Percentiles rank a stretch among this genome's conserved stretches.
These are phyloP conservation scores for Bergia puertoricense DNA, from an alignment of 92 coral and sea anemone genomes.

Conservation along the genomic window DNA sequence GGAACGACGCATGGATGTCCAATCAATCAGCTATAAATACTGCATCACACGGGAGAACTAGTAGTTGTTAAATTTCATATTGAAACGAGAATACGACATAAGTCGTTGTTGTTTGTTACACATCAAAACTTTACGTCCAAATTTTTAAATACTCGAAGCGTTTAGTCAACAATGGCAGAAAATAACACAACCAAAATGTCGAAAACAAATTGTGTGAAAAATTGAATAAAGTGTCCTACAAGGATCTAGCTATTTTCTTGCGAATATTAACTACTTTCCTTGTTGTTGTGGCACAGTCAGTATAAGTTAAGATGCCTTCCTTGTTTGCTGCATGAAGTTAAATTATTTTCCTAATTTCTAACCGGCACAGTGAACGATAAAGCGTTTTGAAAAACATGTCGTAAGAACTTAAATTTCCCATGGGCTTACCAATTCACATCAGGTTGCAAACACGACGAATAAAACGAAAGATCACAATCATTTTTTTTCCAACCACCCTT, in stretches of 20 bases:
- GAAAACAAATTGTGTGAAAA: not conserved
- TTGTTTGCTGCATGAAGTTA: not conserved
- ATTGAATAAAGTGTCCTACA: not conserved
- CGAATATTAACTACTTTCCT: not conserved
- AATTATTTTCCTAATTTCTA: not conserved
- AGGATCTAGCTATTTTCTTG: not conserved
- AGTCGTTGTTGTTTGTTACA: not conserved
- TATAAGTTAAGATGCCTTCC: not conserved
- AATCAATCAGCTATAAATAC: too few relatives aligned
- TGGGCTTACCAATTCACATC: not conserved
- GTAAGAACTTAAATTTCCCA: not conserved
- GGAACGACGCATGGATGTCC: too few relatives aligned
- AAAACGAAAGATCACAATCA: not conserved
- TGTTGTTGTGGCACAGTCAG: not conserved
- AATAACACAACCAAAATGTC: not conserved
- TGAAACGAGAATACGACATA: not conserved
- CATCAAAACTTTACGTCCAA: not conserved
- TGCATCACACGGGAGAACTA: too few relatives aligned
- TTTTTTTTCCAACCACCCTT: conserved; percentile 6
- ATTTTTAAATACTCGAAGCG: not conserved
- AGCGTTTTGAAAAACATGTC: not conserved
- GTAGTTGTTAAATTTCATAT: too few relatives aligned
- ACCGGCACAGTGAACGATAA: not conserved
- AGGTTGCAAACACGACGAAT: too few relatives aligned
- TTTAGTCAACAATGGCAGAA: not conserved